Conservation (phyloP, 35 echinoderm and acorn worm species). For the Lytechinus pictus region DNA sequence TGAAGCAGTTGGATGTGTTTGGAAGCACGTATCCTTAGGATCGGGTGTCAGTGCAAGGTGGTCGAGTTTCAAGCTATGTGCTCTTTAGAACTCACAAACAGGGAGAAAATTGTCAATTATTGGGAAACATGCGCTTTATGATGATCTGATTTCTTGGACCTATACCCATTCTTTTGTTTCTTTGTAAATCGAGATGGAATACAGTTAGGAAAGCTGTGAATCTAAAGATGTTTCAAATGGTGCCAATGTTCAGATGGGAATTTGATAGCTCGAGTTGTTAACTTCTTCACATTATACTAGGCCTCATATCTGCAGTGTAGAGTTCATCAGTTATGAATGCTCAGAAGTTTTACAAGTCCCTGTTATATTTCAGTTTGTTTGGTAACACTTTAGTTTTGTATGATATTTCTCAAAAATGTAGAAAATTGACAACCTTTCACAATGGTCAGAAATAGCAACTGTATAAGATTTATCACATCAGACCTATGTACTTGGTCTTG, state of each 20-base stretch:
- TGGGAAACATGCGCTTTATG: neutral
- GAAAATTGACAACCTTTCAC: too few species aligned
- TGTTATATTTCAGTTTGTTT: too few species aligned
- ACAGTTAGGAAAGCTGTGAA: neutral
- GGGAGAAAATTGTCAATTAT: conserved; percentile 1
- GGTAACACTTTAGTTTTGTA: too few species aligned
- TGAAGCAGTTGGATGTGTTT: neutral
- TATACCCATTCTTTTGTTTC: neutral
- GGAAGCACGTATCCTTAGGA: neutral
- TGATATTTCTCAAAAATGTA: too few species aligned
- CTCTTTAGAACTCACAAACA: neutral
- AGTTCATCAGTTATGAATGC: too few species aligned
- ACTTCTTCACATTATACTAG: too few species aligned
- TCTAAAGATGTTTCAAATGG: neutral
- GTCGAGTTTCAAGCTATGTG: neutral
- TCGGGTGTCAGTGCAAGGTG: neutral
- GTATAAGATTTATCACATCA: too few species aligned
- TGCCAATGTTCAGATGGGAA: neutral
- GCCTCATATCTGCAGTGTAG: too few species aligned
- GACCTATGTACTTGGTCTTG: too few species aligned
- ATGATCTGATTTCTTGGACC: neutral
- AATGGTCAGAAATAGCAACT: too few species aligned
- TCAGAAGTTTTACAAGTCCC: too few species aligned
- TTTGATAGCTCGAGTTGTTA: neutral
- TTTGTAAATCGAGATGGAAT: neutral